A percentile compares a stretch with the other conserved stretches of the same genome.
phyloP scores from a whole-genome alignment of 2,888 invertebrate genomes.

The Nemapogon koenigi region DNA sequence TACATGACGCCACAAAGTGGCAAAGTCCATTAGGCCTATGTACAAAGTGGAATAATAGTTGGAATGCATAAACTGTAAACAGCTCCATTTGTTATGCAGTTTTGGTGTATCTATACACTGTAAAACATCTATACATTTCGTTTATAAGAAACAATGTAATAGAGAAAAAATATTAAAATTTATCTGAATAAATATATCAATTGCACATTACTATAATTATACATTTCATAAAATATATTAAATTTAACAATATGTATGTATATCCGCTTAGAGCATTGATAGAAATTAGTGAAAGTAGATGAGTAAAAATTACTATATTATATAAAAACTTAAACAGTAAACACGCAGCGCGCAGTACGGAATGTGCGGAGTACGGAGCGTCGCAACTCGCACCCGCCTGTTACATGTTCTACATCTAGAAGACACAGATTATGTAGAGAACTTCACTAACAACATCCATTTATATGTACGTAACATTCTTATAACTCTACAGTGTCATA shows the following conservation, averaged over 20 bases:
- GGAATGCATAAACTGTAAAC: conserved; percentile 56
- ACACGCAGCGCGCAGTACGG: too few species aligned
- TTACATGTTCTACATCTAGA: too few species aligned
- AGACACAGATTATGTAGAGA: too few species aligned
- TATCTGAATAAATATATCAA: conserved; percentile 8
- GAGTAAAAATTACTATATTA: background rate
- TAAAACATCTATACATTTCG: conserved; percentile 45
- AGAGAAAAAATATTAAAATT: conserved; percentile 4
- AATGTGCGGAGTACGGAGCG: too few species aligned
- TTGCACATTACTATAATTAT: conserved; percentile 9
- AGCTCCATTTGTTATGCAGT: conserved; percentile 26
- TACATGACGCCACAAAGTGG: conserved; percentile 1
- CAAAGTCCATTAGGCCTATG: conserved; percentile 50
- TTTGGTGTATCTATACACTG: conserved; percentile 31
- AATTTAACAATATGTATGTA: conserved; percentile 7
- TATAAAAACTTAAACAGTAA: too few species aligned
- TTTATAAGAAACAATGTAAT: conserved; percentile 2
- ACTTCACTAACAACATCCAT: conserved; percentile 4
- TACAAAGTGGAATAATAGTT: conserved; percentile 62
- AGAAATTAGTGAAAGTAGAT: conserved; percentile 2
- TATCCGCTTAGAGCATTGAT: too few species aligned
- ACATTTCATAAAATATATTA: conserved; percentile 10
- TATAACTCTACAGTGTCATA: too few species aligned
- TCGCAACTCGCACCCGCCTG: too few species aligned
- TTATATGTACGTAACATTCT: background rate